A percentile compares a stretch with the other conserved stretches of the same genome.
phyloP scores from a whole-genome alignment of 2,888 invertebrate genomes.

The Eupithecia tripunctaria region DNA sequence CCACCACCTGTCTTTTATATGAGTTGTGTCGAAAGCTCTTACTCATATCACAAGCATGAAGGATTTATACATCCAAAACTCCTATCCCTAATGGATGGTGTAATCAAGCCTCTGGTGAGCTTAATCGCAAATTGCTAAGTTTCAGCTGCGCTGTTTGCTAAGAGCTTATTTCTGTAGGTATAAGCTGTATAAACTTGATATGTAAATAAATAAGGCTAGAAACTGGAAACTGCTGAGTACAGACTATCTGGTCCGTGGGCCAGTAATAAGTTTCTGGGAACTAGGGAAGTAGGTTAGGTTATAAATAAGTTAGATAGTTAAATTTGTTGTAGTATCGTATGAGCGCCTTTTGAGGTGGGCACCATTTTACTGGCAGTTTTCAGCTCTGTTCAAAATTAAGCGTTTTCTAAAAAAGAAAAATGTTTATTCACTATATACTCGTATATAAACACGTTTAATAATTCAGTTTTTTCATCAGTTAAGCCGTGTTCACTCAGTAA shows the following conservation, averaged over 20 bases:
- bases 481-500: too few species aligned
- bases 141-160: neutral
- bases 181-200: neutral
- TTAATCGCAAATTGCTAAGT: constrained; percentile 10
- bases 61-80: constrained; percentile 7
- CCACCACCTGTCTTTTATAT: neutral
- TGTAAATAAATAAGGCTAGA: neutral
- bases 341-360: neutral
- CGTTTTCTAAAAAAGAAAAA: too few species aligned
- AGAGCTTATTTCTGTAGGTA: neutral
- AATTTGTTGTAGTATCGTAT: neutral
- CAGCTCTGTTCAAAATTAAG: too few species aligned
- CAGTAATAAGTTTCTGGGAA: neutral
- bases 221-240: neutral
- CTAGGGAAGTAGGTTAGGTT: neutral
- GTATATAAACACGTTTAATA: too few species aligned
- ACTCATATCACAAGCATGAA: constrained; percentile 9
- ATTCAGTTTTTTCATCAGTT: too few species aligned
- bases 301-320: neutral
- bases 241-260: neutral
- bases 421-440: too few species aligned
- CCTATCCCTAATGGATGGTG: constrained; percentile 17
- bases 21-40: neutral
- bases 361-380: neutral
- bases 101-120: neutral